phyloP scores from a whole-genome alignment of 2,797 vertebrate genomes.

The Melanotaenia parkinsoni region DNA sequence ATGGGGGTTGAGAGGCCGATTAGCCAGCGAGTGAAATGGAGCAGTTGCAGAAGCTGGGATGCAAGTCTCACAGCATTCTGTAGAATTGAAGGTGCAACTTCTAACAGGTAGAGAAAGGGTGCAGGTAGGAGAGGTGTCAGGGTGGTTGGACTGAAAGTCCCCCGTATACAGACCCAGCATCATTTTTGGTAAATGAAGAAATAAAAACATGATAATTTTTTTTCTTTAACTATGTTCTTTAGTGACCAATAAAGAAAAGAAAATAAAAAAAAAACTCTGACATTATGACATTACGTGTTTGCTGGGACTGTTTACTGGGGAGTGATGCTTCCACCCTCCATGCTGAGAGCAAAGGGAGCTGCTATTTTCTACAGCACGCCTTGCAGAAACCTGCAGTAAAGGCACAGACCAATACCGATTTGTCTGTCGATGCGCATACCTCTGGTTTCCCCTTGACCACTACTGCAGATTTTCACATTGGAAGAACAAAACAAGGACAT shows the following conservation, averaged over 20 bases:
- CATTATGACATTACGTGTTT: constrained; percentile 29
- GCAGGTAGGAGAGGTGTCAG: constrained; percentile 70
- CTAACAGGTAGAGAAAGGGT: constrained; percentile 71
- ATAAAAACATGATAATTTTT: constrained; percentile 19
- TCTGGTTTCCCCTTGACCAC: constrained; percentile 70
- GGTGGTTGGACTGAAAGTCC: constrained; percentile 73
- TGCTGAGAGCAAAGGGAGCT: constrained; percentile 78
- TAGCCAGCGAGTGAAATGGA: constrained; percentile 83
- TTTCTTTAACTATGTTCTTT: constrained; percentile 31
- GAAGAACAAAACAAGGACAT: constrained; percentile 76
- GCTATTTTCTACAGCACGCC: constrained; percentile 71
- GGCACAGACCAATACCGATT: constrained; percentile 67
- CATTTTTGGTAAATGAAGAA: constrained; percentile 12
- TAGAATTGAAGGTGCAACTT: constrained; percentile 88
- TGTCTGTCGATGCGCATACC: constrained; percentile 61
- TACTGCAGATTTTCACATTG: constrained; percentile 80
- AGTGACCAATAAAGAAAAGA: constrained; percentile 23
- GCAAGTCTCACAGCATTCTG: constrained; percentile 84
- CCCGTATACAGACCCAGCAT: constrained; percentile 83
- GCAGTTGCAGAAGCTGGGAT: constrained; percentile 84
- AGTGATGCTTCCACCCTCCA: constrained; percentile 78
- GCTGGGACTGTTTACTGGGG: constrained; percentile 86
- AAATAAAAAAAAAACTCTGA: constrained; percentile 3
- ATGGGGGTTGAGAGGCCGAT: constrained; percentile 78
- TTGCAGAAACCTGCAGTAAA: constrained; percentile 83